Conservation (phyloP, 2,113 vertebrate genomes). For the Gymnorhina tibicen region DNA sequence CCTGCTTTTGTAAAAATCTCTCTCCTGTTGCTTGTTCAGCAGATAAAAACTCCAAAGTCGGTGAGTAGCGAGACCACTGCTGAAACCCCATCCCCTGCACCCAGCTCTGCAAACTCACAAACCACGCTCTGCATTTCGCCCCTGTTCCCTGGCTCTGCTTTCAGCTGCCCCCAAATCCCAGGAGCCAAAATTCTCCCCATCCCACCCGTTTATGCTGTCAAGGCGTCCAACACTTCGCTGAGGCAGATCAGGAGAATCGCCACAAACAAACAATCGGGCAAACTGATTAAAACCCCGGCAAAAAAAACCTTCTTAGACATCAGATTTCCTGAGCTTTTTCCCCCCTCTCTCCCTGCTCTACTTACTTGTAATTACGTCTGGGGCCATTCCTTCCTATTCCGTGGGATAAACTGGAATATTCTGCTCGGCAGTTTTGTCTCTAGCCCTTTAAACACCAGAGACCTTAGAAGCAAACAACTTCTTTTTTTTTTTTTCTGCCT, state of each 20-base stretch:
- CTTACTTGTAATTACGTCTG: constrained; percentile 73
- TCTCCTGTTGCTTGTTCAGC: neutral
- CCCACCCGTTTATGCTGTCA: neutral
- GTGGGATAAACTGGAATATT: constrained; percentile 53
- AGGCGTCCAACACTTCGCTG: fast-evolving
- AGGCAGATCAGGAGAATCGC: neutral
- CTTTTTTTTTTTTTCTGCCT: neutral
- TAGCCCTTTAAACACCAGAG: constrained; percentile 17
- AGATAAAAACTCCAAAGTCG: neutral
- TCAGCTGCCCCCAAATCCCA: neutral
- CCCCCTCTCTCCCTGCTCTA: constrained; percentile 34
- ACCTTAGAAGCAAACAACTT: neutral
- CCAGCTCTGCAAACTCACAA: neutral
- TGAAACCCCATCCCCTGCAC: neutral
- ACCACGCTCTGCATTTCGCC: neutral
- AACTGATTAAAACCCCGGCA: neutral
- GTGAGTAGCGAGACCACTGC: neutral
- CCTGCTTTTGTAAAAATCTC: neutral
- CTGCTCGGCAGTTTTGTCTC: constrained; percentile 41
- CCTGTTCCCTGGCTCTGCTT: neutral
- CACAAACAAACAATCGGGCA: neutral
- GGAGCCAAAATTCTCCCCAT: neutral
- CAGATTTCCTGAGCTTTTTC: constrained; percentile 66
- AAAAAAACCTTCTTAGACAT: neutral
- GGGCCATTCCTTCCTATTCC: constrained; percentile 72